phyloP scores from a whole-genome alignment of 1,140 invertebrate species.

The Listronotus oregonensis region DNA sequence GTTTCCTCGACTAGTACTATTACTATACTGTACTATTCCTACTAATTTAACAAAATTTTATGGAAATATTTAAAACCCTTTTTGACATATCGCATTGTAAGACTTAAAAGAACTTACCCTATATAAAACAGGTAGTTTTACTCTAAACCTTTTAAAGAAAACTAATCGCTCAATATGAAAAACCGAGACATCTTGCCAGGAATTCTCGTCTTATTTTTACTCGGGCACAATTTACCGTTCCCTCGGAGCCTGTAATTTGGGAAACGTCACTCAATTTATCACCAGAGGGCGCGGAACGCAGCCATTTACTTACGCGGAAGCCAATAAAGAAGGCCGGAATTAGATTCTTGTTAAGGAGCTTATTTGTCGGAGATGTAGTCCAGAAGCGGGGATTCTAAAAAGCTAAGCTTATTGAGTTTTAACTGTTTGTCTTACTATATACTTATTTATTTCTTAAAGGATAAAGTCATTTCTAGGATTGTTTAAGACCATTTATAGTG shows the following conservation, averaged over 20 bases:
- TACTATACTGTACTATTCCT: too few species aligned
- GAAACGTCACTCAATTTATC: conserved; percentile 29
- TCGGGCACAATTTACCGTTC: conserved; percentile 17
- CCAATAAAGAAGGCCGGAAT: conserved; percentile 19
- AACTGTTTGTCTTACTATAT: not conserved
- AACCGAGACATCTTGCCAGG: too few species aligned
- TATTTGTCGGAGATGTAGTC: not conserved
- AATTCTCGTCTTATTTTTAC: not conserved
- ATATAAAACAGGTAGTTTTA: too few species aligned
- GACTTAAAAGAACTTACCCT: too few species aligned
- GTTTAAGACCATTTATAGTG: too few species aligned
- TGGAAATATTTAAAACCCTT: too few species aligned
- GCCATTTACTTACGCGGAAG: conserved; percentile 2
- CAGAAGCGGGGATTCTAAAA: not conserved
- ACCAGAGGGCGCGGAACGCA: conserved; percentile 18
- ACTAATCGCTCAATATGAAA: too few species aligned
- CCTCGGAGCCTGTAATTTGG: conserved; percentile 11
- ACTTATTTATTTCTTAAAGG: not conserved
- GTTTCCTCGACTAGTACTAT: too few species aligned
- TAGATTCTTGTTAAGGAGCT: conserved; percentile 26
- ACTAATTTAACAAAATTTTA: too few species aligned
- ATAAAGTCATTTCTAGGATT: too few species aligned
- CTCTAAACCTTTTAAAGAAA: too few species aligned
- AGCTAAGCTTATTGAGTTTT: not conserved
- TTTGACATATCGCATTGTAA: too few species aligned